Conservation (phyloP, 2,888 invertebrate genomes). For the Epinotia brunnichana region DNA sequence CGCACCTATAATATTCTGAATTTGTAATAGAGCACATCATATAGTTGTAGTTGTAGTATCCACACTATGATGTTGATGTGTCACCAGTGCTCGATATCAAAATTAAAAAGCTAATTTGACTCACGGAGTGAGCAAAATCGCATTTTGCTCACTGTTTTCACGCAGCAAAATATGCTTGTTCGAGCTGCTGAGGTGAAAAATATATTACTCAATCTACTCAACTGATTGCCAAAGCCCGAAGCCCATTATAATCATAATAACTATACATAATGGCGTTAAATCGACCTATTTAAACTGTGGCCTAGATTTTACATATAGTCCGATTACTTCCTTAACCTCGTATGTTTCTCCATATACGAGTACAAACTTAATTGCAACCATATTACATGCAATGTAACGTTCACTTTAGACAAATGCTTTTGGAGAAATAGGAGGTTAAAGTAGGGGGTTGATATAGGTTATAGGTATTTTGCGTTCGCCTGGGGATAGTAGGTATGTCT, state of each 20-base stretch:
- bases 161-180: too few relatives aligned
- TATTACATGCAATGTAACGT: not conserved
- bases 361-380: not conserved
- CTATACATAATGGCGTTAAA: not conserved
- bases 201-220: not conserved
- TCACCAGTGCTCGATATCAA: too few relatives aligned
- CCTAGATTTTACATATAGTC: not conserved
- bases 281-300: conserved; percentile 6
- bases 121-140: too few relatives aligned
- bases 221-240: not conserved
- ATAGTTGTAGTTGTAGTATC: too few relatives aligned
- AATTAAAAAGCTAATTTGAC: too few relatives aligned
- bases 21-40: too few relatives aligned
- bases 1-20: too few relatives aligned
- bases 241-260: not conserved
- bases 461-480: conserved; percentile 11
- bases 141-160: too few relatives aligned
- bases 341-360: not conserved
- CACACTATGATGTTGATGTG: too few relatives aligned
- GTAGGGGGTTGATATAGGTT: conserved; percentile 1
- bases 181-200: too few relatives aligned
- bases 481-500: conserved; percentile 1
- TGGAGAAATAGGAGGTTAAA: conserved; percentile 4
- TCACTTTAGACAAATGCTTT: not conserved
- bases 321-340: not conserved